Evolutionary conservation across 2,888 invertebrate genomes (phyloP).

Genomic region (Tinea semifulvella): DNA sequence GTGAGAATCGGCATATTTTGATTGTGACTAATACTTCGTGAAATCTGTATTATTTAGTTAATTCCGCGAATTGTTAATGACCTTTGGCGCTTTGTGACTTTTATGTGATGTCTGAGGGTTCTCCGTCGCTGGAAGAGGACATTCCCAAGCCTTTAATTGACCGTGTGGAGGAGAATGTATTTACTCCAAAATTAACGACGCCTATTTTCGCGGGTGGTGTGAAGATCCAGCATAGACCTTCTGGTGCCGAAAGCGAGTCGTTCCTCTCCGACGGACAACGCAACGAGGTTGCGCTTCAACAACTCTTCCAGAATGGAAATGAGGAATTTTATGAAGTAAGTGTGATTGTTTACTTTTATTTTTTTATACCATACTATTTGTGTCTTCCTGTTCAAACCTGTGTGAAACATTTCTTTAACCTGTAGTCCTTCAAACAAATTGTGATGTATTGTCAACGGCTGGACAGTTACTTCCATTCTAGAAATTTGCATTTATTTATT

Average conservation of each 20-base stretch:
- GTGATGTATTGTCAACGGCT: too few species aligned
- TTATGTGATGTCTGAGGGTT: constrained; percentile 63
- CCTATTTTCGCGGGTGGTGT: constrained; percentile 51
- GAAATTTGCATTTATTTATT: too few species aligned
- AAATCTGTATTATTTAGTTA: background rate
- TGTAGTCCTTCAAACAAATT: too few species aligned
- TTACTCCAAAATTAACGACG: constrained; percentile 54
- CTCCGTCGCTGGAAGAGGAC: constrained; percentile 61
- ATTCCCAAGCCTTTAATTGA: constrained; percentile 49
- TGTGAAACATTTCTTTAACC: too few species aligned
- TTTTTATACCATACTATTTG: too few species aligned
- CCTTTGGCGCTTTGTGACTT: background rate
- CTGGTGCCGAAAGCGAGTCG: constrained; percentile 45
- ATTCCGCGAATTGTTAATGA: background rate
- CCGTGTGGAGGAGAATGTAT: constrained; percentile 52
- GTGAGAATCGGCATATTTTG: too few species aligned
- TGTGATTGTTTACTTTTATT: constrained; percentile 9
- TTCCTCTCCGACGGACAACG: constrained; percentile 51
- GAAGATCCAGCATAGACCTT: constrained; percentile 44
- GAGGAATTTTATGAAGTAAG: constrained; percentile 44
- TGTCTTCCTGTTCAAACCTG: too few species aligned
- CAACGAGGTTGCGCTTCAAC: constrained; percentile 54
- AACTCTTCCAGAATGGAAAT: constrained; percentile 51
- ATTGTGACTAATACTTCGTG: background rate
- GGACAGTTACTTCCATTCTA: too few species aligned